These are phyloP conservation scores for Oophaga sylvatica DNA, from an alignment of 2,797 vertebrate species.

Conservation along the genomic window DNA sequence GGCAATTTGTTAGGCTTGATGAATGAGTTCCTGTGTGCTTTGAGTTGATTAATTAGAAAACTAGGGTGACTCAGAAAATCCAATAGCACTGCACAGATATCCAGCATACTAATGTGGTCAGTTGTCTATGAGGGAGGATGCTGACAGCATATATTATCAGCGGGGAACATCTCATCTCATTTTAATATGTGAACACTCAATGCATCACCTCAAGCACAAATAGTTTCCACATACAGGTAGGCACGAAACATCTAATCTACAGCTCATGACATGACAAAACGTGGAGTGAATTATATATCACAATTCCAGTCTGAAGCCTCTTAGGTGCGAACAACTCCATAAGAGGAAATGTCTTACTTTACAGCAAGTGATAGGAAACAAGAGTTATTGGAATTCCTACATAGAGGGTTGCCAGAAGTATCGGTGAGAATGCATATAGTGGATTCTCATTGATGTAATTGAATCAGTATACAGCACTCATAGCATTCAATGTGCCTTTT, in stretches of 20 bases:
- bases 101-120: constrained; percentile 49
- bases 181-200: constrained; percentile 40
- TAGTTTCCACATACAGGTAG: constrained; percentile 16
- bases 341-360: neutral
- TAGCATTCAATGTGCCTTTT: neutral
- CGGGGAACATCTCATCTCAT: constrained; percentile 38
- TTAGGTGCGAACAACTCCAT: neutral
- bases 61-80: constrained; percentile 59
- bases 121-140: constrained; percentile 42
- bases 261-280: neutral
- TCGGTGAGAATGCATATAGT: neutral
- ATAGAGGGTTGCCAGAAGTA: neutral
- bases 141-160: constrained; percentile 49
- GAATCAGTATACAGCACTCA: neutral
- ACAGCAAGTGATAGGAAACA: neutral
- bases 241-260: neutral
- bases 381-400: neutral
- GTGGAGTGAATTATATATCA: neutral
- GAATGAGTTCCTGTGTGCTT: constrained; percentile 54
- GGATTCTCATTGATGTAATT: neutral
- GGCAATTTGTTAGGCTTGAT: constrained; percentile 53
- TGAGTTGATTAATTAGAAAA: constrained; percentile 62
- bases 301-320: neutral
- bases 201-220: neutral
- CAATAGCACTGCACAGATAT: constrained; percentile 42